Evolutionary conservation across 2,797 vertebrate genomes (phyloP).

Genomic region (Xenopus petersii): DNA sequence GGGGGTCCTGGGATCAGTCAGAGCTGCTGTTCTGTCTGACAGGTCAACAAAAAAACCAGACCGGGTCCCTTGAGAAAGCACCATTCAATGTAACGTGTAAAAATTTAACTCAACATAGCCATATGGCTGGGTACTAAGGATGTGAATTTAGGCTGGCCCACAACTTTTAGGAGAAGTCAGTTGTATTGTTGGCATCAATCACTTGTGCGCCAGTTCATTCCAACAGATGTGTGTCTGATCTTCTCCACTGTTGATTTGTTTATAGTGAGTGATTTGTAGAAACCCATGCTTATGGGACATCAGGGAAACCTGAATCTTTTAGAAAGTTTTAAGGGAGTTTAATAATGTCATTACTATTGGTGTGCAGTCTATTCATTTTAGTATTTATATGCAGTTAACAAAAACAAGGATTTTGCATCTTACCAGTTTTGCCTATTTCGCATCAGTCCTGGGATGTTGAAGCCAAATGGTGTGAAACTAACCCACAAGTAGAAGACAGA

Average conservation of each 20-base stretch:
- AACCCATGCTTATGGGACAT: neutral
- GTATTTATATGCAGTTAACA: too few relatives aligned
- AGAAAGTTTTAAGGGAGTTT: too few relatives aligned
- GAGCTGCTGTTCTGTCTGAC: slow-evolving; percentile 50
- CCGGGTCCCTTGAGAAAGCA: slow-evolving; percentile 44
- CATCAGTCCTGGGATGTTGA: too few relatives aligned
- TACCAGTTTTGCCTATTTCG: too few relatives aligned
- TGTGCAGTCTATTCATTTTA: too few relatives aligned
- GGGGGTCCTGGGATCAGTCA: slow-evolving; percentile 49
- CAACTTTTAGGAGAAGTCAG: slow-evolving; percentile 40
- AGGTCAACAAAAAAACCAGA: slow-evolving; percentile 50
- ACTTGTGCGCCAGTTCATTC: slow-evolving; percentile 13
- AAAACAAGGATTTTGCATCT: too few relatives aligned
- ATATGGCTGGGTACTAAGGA: slow-evolving; percentile 41
- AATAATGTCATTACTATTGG: too few relatives aligned
- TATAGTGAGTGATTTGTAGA: neutral
- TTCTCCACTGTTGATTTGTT: neutral
- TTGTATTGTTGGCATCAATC: slow-evolving; percentile 32
- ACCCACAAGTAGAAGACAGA: too few relatives aligned
- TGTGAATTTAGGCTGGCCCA: slow-evolving; percentile 36
- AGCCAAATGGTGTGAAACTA: too few relatives aligned
- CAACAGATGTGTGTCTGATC: slow-evolving; percentile 6
- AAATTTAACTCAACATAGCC: slow-evolving; percentile 46
- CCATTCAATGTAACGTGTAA: slow-evolving; percentile 48
- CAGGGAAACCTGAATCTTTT: neutral